Conservation (phyloP, 2,797 vertebrate genomes). For the Hafferia zeledoni region DNA sequence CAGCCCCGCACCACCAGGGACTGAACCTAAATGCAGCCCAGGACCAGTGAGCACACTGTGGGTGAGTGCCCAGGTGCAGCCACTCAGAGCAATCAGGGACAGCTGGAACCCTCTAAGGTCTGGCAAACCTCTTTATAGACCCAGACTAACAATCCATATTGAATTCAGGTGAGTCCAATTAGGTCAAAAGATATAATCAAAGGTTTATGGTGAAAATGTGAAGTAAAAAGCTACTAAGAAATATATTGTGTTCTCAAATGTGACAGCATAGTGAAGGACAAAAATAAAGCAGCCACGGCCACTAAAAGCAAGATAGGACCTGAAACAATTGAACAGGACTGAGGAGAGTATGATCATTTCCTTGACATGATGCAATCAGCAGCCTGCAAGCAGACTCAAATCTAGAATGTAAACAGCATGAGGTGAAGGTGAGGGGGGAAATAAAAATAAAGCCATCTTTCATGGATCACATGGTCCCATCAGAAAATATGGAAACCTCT, state of each 20-base stretch:
- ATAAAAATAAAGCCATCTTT: constrained; percentile 61
- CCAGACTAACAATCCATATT: background rate
- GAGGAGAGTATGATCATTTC: background rate
- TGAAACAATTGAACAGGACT: background rate
- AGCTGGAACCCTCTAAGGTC: background rate
- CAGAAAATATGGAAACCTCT: constrained; percentile 56
- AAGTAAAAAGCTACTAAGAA: background rate
- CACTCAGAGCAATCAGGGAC: background rate
- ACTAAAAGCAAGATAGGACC: constrained; percentile 13
- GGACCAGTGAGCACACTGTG: background rate
- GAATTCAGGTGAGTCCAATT: background rate
- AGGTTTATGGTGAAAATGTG: background rate
- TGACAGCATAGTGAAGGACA: background rate
- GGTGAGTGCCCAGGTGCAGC: background rate
- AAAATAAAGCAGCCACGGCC: background rate
- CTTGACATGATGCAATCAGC: constrained; percentile 15
- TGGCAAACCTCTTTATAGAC: background rate
- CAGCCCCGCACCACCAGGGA: background rate
- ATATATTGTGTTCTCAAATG: background rate
- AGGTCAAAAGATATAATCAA: background rate
- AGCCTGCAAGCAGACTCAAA: background rate
- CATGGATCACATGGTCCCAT: constrained; percentile 52
- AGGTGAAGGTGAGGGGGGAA: background rate
- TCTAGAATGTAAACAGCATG: constrained; percentile 28
- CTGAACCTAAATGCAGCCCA: background rate